Evolutionary conservation across 2,888 invertebrate species (phyloP), one percentile per base, ranked within the genome.

Genomic region (Caenorhabditis auriculariae): DNA sequence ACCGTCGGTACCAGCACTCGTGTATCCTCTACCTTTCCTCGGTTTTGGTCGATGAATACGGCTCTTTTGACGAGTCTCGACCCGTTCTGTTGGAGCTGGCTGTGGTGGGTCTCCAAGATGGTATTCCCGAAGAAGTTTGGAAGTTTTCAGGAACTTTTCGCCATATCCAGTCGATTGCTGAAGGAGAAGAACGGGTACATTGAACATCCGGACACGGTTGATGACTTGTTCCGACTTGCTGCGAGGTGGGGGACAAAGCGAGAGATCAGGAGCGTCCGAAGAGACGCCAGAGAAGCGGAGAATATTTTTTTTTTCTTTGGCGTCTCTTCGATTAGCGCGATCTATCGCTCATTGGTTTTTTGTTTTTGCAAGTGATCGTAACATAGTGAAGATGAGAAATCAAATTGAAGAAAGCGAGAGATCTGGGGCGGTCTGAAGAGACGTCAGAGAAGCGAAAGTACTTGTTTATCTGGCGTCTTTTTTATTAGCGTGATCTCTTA

Each of bases 131-230:
- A 32, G 9, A 12, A 12, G 35, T 12, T 12, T 32, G 9, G 82
- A 83, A 83, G 26, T 83, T 85, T 58, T 82, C 83, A 72, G 76
- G 71, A 21, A 83, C 84, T 12, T n/a, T 9, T 83, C 84, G 12
- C 84, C 84, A 72, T 86, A 9, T 12, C 35, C n/a, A 12, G 9
- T 9, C 35, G 86, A 37, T 85, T 92, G 78, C 86, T 95, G 66
- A 89, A 90, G 82, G 87, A 83, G 67, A 87, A 88, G 59, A 87
- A 89, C 78, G 93, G 93, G 0, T 85, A 95, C 42, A 86, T 88
- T 59, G 89, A 93, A 82, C 90, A 96, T 85, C 96, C 98, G 0
- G 96, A 98, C 80, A 96, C 95, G 0, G 93, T 98, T 0, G 98
- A 98, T 82, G 98, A 98, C 82, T 88, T 96, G 69, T 98, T 95